These are phyloP conservation scores for Thunnus maccoyii DNA, from an alignment of 2,113 vertebrate genomes.

Conservation along the genomic window DNA sequence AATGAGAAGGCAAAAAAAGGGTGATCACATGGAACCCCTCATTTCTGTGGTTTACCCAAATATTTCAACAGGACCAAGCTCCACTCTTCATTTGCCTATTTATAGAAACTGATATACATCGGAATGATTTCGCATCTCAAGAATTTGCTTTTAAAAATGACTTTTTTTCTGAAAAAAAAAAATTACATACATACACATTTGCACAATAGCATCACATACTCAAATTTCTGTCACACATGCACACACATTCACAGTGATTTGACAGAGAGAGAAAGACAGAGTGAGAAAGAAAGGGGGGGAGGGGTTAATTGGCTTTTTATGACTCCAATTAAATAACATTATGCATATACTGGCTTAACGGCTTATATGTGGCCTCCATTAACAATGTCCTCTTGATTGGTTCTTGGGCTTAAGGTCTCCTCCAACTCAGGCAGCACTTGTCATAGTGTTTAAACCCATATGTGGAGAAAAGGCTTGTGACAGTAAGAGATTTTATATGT, in stretches of 20 bases:
- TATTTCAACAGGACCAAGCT: constrained; percentile 53
- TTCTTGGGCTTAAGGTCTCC: constrained; percentile 85
- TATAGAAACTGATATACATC: constrained; percentile 37
- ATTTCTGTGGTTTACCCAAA: constrained; percentile 46
- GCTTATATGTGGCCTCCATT: constrained; percentile 88
- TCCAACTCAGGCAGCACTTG: constrained; percentile 72
- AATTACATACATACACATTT: background rate
- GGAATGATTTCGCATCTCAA: constrained; percentile 24
- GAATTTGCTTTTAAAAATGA: constrained; percentile 15
- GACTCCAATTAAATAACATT: constrained; percentile 90
- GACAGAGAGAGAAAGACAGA: constrained; percentile 60
- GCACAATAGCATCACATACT: constrained; percentile 19
- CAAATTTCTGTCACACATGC: constrained; percentile 51
- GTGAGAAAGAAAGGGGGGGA: constrained; percentile 54
- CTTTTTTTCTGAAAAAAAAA: background rate
- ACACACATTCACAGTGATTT: constrained; percentile 42
- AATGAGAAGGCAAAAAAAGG: constrained; percentile 65
- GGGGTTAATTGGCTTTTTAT: constrained; percentile 89
- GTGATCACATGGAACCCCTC: constrained; percentile 50
- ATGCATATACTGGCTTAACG: constrained; percentile 88
- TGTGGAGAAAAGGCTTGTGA: constrained; percentile 63
- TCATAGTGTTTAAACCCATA: constrained; percentile 76
- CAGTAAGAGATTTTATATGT: constrained; percentile 54
- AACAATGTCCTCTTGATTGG: constrained; percentile 89
- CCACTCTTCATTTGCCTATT: constrained; percentile 47